Conservation (phyloP, 2,888 invertebrate species). For the Cartodere bifasciata region DNA sequence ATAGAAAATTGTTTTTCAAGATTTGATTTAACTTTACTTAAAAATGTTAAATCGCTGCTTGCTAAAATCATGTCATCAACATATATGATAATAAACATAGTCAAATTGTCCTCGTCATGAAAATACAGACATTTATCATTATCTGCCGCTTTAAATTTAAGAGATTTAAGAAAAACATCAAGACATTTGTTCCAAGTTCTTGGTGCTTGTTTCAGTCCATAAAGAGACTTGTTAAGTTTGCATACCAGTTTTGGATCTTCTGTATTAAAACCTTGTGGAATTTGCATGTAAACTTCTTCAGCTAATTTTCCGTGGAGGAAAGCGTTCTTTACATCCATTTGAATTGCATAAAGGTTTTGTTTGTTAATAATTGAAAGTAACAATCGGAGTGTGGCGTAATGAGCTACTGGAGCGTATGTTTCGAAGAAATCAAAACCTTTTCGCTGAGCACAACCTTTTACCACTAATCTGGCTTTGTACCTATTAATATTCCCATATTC, state of each 20-base stretch:
- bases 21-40: constrained; percentile 14
- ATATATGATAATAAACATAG: constrained; percentile 18
- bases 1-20: constrained; percentile 19
- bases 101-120: constrained; percentile 5
- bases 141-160: constrained; percentile 15
- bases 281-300: constrained; percentile 21
- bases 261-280: constrained; percentile 16
- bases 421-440: constrained; percentile 20
- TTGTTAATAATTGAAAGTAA: constrained; percentile 14
- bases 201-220: constrained; percentile 23
- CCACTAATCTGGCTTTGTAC: constrained; percentile 20
- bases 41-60: constrained; percentile 12
- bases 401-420: constrained; percentile 21
- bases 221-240: constrained; percentile 20
- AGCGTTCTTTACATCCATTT: constrained; percentile 23
- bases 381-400: constrained; percentile 17
- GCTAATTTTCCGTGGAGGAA: constrained; percentile 21
- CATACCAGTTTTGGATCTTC: too few species aligned
- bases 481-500: constrained; percentile 13
- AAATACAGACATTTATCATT: constrained; percentile 20
- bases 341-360: constrained; percentile 12
- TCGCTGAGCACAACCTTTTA: constrained; percentile 18
- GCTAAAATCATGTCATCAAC: constrained; percentile 22
- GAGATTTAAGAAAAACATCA: constrained; percentile 13
- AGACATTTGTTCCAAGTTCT: constrained; percentile 20